Conservation (phyloP, 1,140 invertebrate genomes). For the Heliconius nattereri region DNA sequence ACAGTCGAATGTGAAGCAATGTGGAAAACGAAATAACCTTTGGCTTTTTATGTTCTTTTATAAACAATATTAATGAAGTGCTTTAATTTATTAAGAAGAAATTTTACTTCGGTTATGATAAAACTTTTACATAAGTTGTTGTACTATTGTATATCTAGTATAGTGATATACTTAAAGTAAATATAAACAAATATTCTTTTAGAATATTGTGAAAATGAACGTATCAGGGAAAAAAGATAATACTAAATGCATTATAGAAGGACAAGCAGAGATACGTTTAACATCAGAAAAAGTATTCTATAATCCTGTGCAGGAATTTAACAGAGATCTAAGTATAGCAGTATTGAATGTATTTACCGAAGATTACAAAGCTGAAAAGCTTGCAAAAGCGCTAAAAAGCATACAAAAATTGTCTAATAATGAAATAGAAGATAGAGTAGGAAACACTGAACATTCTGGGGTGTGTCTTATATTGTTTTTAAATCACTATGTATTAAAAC, state of each 20-base stretch:
- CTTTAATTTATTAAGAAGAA: constrained; percentile 11
- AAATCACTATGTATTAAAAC: not conserved
- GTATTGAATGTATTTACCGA: constrained; percentile 83
- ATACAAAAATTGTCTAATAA: constrained; percentile 45
- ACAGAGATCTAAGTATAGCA: constrained; percentile 93
- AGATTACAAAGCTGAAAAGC: constrained; percentile 66
- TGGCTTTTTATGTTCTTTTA: not conserved
- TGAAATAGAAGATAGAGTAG: constrained; percentile 33
- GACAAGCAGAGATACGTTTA: constrained; percentile 87
- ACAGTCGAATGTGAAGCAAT: not conserved
- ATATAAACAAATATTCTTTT: constrained; percentile 15
- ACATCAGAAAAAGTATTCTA: constrained; percentile 93
- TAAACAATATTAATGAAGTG: constrained; percentile 21
- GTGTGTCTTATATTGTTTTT: constrained; percentile 27
- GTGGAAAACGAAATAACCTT: not conserved
- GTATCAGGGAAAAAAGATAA: constrained; percentile 30
- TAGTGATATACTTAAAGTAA: not conserved
- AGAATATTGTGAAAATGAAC: constrained; percentile 65
- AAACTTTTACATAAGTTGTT: not conserved
- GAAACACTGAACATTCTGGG: constrained; percentile 29
- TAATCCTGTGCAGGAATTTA: constrained; percentile 98
- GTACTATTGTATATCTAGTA: not conserved
- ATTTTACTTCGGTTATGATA: constrained; percentile 8
- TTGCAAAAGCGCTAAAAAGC: constrained; percentile 39
- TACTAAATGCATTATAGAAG: constrained; percentile 82